Evolutionary conservation across 2,113 vertebrate species (phyloP).

Genomic region (Dissostichus mawsoni): DNA sequence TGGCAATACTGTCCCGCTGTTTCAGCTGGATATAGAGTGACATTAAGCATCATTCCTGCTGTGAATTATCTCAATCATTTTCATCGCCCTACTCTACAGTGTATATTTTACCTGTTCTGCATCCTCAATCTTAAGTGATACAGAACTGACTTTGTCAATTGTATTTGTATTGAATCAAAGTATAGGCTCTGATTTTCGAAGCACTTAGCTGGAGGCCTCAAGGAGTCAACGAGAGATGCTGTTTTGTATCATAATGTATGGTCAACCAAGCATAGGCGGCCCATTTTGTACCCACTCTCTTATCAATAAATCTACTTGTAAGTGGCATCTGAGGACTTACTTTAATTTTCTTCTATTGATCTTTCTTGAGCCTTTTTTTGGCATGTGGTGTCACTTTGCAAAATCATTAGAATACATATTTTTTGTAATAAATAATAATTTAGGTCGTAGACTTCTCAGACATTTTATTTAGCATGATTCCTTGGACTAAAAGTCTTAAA

Average conservation of each 20-base stretch:
- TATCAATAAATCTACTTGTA: constrained; percentile 32
- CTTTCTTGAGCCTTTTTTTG: not conserved
- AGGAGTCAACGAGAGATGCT: not conserved
- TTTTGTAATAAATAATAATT: no score
- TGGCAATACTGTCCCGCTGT: not conserved
- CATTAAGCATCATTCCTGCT: constrained; percentile 8
- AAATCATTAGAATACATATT: not conserved
- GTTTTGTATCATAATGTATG: not conserved
- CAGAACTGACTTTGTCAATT: constrained; percentile 9
- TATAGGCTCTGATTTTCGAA: constrained; percentile 7
- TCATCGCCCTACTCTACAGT: not conserved
- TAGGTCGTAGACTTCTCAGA: no score
- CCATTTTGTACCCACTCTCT: constrained; percentile 16
- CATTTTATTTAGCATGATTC: not conserved
- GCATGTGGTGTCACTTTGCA: not conserved
- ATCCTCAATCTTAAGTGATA: constrained; percentile 17
- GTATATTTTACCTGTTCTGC: constrained; percentile 20
- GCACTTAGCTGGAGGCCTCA: constrained; percentile 30
- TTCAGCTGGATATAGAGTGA: constrained; percentile 10
- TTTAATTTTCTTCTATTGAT: constrained; percentile 2
- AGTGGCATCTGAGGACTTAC: not conserved
- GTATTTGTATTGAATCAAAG: constrained; percentile 17
- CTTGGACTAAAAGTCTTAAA: not conserved
- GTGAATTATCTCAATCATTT: constrained; percentile 12
- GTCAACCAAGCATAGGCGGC: constrained; percentile 22